Base-by-base conservation (phyloP, 2,113 vertebrate genomes). In the Pseudopipra pipra region DNA sequence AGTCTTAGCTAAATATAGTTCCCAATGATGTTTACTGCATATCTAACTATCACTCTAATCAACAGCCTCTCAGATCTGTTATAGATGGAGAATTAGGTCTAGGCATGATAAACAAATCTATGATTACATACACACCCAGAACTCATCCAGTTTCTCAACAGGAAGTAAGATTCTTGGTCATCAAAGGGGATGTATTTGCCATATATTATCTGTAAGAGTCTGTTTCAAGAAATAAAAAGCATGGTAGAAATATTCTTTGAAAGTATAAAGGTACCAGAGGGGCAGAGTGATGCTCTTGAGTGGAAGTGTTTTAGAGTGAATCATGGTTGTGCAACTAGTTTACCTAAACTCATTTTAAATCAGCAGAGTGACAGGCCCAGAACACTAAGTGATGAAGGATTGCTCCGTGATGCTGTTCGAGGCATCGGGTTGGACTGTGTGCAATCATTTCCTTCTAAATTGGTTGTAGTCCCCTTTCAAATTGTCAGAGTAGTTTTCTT, bases 401-500 rank as follows among this genome's bases (percentile, higher is more conserved):
- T 92, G 90, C 95, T 93, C 86, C 1, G 43, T 81, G 94, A 77
- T 55, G 80, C 84, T 18, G 58, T 85, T 80, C 4, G 2, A 95
- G 90, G 88, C 91, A 90, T 75, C 0, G 11, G 78, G 37, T 52
- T 95, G 93, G 94, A 87, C 86, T 92, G 61, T 52, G 75, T 1
- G 28, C 95, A 97, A 95, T 97, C 95, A 92, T 97, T 97, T 90
- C 88, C 90, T 82, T 78, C 93, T 93, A 94, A 96, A 97, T 96
- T 97, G 95, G 76, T 95, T 96, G 95, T 95, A 78, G 92, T 95
- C 95, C 83, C 92, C 85, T 97, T 97, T 97, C 93, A 97, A 92
- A 85, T 94, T 97, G 97, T 97, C 97, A 96, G 95, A 97, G 96
- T 76, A 66, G 95, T 95, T 97, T 96, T 93, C 76, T 96, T 95